Evolutionary conservation across 1,140 invertebrate genomes (phyloP), one percentile per base, ranked within the genome.

Genomic region (Teleogryllus occipitalis): DNA sequence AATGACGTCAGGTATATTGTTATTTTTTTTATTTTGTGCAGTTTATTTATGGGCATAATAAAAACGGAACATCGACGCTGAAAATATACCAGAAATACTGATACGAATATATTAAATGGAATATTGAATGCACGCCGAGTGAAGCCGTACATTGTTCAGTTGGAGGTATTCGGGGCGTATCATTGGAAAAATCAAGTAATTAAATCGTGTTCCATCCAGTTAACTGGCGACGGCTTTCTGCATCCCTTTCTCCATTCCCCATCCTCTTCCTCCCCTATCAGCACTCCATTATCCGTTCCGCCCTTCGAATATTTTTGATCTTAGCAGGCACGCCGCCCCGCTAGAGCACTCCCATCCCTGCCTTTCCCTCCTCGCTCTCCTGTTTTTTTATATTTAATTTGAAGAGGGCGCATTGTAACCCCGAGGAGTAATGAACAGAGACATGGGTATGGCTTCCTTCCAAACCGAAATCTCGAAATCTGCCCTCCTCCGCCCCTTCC

Each of bases 381-480:
- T 18, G 18, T 10, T 65, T 10, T 65, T 65, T 65, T 65, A 14
- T 14, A 65, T 65, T 65, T 65, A 65, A 65, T 18, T 65, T 10
- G 54, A 14, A 18, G 54, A 14, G 54, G 10, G 54, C 54, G 54
- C 54, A 18, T 65, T 65, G 10, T 65, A 65, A 18, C 54, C 10
- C 54, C 10, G 54, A 18, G 54, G 18, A 65, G 54, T 65, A 65
- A 65, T 65, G 54, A 65, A 65, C 54, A 65, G 54, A 65, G 54
- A 65, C 54, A 65, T 18, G 54, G 54, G 54, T 65, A 65, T 65
- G 54, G 54, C 54, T 65, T 65, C 54, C 54, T 65, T 65, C 54
- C 54, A 65, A 65, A 65, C 54, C 54, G 54, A 65, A 65, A 65
- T 65, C 54, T 65, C 54, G 54, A 65, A 65, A 65, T 65, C 54